These are phyloP conservation scores for Phenganax stokvisi DNA, from an alignment of 92 coral and sea anemone species.

Conservation along the genomic window DNA sequence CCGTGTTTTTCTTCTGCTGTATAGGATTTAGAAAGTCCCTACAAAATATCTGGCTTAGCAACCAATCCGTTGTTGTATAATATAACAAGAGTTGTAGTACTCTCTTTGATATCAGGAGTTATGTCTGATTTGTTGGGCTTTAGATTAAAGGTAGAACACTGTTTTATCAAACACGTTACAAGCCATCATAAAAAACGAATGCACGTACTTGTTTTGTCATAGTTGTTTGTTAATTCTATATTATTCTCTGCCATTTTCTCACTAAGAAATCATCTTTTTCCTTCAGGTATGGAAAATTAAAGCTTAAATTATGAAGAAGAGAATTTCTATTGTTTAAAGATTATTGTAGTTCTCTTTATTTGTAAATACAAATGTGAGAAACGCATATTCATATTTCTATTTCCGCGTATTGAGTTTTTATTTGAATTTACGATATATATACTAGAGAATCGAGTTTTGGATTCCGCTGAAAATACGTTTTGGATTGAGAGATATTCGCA, in stretches of 20 bases:
- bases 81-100: conserved; percentile 90
- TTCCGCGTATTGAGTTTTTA: too few species aligned
- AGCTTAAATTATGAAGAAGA: neutral
- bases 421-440: too few species aligned
- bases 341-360: too few species aligned
- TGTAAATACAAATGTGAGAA: too few species aligned
- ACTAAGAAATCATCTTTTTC: neutral
- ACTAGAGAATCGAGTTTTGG: too few species aligned
- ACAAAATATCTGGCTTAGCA: conserved; percentile 87
- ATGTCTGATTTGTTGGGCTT: conserved; percentile 96
- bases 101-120: conserved; percentile 92
- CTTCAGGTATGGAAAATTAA: conserved; percentile 32
- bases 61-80: conserved; percentile 92
- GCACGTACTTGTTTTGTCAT: neutral
- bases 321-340: too few species aligned
- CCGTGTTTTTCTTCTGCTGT: conserved; percentile 17
- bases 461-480: too few species aligned
- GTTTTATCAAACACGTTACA: neutral
- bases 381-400: too few species aligned
- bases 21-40: conserved; percentile 96
- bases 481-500: too few species aligned
- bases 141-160: conserved; percentile 68
- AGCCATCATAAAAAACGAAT: neutral
- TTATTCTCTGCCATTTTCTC: neutral
- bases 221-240: neutral